Evolutionary conservation across 2,113 vertebrate genomes (phyloP).

Genomic region (Nesoenas mayeri): DNA sequence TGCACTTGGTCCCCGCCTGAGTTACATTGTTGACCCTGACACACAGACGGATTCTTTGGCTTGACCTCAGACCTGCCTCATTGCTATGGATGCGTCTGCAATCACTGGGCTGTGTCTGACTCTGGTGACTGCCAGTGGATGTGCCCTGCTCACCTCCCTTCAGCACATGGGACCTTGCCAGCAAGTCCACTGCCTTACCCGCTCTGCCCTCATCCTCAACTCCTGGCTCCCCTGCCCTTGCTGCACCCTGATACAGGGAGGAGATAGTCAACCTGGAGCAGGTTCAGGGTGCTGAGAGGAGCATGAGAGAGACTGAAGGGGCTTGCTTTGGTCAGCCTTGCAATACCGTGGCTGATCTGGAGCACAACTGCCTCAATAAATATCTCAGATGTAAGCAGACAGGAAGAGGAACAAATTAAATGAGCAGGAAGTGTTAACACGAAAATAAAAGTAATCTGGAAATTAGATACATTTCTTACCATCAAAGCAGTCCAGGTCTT

Average conservation of each 20-base stretch:
- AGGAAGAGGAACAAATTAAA: background rate
- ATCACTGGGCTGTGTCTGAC: background rate
- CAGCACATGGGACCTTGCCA: background rate
- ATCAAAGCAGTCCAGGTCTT: background rate
- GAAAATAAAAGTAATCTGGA: background rate
- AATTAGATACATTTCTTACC: background rate
- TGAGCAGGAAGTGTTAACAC: background rate
- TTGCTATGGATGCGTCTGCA: background rate
- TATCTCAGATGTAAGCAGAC: background rate
- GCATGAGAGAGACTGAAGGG: background rate
- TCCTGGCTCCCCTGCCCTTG: background rate
- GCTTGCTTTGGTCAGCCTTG: background rate
- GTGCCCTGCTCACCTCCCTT: background rate
- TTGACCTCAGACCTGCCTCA: conserved; percentile 20
- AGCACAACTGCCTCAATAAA: background rate
- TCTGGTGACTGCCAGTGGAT: background rate
- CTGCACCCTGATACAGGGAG: rapidly evolving
- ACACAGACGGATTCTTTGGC: background rate
- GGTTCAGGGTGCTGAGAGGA: background rate
- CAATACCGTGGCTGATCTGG: background rate
- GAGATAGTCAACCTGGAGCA: background rate
- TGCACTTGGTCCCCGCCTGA: background rate
- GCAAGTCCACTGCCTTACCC: background rate
- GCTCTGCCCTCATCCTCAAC: background rate
- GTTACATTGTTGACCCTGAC: background rate